Evolutionary conservation across 2,113 vertebrate genomes (phyloP).

Genomic region (Garra rufa): DNA sequence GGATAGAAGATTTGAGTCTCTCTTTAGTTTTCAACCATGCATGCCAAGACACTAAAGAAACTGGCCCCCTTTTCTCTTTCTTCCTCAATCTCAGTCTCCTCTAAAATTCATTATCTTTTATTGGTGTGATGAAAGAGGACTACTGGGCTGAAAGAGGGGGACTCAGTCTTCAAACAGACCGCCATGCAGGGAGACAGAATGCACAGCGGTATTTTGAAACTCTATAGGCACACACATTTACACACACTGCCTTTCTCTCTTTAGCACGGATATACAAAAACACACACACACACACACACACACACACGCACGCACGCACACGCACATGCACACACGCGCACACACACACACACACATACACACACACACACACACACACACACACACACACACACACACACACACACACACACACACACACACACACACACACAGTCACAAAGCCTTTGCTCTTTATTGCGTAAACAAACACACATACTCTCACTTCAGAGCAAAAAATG

Average conservation of each 20-base stretch:
- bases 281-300: background rate
- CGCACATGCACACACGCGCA: background rate
- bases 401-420: background rate
- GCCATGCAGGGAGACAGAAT: slow-evolving; percentile 65
- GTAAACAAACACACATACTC: slow-evolving; percentile 40
- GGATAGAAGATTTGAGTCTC: slow-evolving; percentile 45
- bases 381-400: background rate
- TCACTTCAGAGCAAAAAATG: slow-evolving; percentile 30
- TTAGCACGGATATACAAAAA: background rate
- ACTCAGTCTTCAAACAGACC: slow-evolving; percentile 70
- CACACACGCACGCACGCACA: background rate
- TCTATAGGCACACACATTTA: slow-evolving; percentile 49
- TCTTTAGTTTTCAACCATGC: slow-evolving; percentile 57
- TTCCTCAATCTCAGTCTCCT: slow-evolving; percentile 46
- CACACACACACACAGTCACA: slow-evolving; percentile 31
- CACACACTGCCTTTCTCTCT: slow-evolving; percentile 34
- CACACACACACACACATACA: background rate
- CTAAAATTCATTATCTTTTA: slow-evolving; percentile 74
- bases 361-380: slow-evolving; percentile 35
- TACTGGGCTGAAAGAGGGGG: slow-evolving; percentile 74
- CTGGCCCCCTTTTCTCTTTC: slow-evolving; percentile 53
- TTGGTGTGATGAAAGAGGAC: slow-evolving; percentile 72
- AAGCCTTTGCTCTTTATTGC: slow-evolving; percentile 53
- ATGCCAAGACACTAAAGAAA: slow-evolving; percentile 64
- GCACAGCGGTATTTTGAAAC: slow-evolving; percentile 69